These are phyloP conservation scores for Caranx ignobilis DNA, from an alignment of 2,113 vertebrate species.

Conservation along the genomic window DNA sequence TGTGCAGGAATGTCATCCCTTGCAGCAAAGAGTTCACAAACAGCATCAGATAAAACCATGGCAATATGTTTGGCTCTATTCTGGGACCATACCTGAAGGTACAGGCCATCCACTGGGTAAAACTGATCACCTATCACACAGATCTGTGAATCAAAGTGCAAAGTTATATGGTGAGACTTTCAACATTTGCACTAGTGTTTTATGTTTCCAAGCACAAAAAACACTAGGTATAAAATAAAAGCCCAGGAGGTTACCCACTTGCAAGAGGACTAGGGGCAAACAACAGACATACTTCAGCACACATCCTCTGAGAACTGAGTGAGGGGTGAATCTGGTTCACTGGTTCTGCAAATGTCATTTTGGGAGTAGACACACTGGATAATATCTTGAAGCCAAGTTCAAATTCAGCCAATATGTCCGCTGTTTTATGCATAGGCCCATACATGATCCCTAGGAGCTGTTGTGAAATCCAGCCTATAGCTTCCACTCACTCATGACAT, in stretches of 20 bases:
- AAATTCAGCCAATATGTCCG: constrained; percentile 1
- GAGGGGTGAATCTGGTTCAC: constrained; percentile 16
- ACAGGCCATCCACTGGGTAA: constrained; percentile 1
- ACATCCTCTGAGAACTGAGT: constrained; percentile 12
- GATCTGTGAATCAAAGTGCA: constrained; percentile 1
- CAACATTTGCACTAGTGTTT: background rate
- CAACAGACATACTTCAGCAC: background rate
- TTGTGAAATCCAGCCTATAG: constrained; percentile 35
- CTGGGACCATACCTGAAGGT: constrained; percentile 45
- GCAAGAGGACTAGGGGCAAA: constrained; percentile 9
- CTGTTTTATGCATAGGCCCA: background rate
- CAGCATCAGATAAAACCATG: constrained; percentile 39
- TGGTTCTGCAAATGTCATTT: constrained; percentile 12
- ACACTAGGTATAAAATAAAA: background rate
- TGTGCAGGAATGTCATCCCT: constrained; percentile 66
- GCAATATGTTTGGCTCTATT: constrained; percentile 48
- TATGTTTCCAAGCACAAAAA: constrained; percentile 4
- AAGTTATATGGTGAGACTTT: background rate
- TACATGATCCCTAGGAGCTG: constrained; percentile 15
- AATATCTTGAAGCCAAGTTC: constrained; percentile 4
- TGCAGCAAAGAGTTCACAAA: constrained; percentile 51
- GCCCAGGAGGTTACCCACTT: constrained; percentile 2
- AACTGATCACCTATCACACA: background rate
- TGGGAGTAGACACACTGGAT: background rate
- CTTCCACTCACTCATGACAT: constrained; percentile 47